Evolutionary conservation across 1,140 invertebrate genomes (phyloP), one percentile per base, ranked within the genome.

Genomic region (Octopus sinensis): DNA sequence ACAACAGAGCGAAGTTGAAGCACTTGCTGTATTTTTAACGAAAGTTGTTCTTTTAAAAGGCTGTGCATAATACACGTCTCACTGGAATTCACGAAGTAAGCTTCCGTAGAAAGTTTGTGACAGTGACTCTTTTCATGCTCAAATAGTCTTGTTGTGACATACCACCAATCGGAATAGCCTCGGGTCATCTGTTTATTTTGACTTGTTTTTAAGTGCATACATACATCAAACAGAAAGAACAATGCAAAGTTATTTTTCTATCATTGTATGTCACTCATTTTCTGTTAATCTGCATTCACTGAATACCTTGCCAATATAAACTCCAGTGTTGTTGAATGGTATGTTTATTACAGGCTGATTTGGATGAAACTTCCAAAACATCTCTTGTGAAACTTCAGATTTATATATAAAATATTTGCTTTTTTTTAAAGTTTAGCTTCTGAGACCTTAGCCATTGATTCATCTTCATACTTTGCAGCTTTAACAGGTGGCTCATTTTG

Each of bases 21-120:
- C 62, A 68, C 62, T 68, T 68, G 62, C 62, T 68, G 9, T 12
- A 12, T 68, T 68, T n/a, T 68, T 9, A 68, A n/a, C 9, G 62
- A 68, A 68, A 68, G n/a, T n/a, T 68, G 62, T 12, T 68, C 62
- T 12, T n/a, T 9, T 68, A n/a, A 68, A 68, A 68, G n/a, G 62
- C 62, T 9, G 62, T 68, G n/a, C n/a, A 12, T 68, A n/a, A 68
- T n/a, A 68, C 9, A 68, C n/a, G 0, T 68, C 9, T n/a, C 9
- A 68, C 62, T 68, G 62, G 62, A 68, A n/a, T 68, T 68, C n/a
- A 68, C n/a, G 62, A 68, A n/a, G 62, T 68, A n/a, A 68, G 62
- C 62, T 9, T 68, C 62, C 9, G 9, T 68, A n/a, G 62, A 68
- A 68, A 68, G n/a, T 68, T 68, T 68, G n/a, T n/a, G 9, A n/a